Percentiles rank a stretch among this genome's conserved stretches.
phyloP scores from a whole-genome alignment of 2,113 vertebrate genomes.

The Psilopogon haemacephalus region DNA sequence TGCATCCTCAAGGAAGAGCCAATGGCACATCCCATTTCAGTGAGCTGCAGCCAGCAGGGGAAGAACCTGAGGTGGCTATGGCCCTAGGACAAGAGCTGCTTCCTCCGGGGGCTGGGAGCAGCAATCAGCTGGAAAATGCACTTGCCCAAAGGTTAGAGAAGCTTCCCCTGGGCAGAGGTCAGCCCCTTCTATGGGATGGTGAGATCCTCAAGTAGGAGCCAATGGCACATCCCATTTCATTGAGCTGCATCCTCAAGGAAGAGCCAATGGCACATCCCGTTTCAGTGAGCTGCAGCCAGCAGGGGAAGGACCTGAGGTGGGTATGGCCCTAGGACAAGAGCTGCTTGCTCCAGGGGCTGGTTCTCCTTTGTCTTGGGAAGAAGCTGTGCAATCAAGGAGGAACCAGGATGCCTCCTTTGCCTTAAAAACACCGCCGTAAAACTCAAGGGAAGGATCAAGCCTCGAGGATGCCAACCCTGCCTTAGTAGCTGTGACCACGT shows the following conservation, averaged over 20 bases:
- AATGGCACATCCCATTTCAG: not conserved
- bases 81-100: not conserved
- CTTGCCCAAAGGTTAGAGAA: slow-evolving; percentile 16
- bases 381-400: not conserved
- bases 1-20: not conserved
- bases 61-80: not conserved
- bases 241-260: not conserved
- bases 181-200: not conserved
- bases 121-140: slow-evolving; percentile 40
- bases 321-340: not conserved
- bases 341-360: not conserved
- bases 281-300: not conserved
- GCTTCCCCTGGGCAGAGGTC: rapidly evolving
- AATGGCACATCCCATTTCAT: not conserved
- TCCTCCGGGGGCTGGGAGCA: slow-evolving; percentile 11
- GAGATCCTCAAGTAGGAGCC: not conserved
- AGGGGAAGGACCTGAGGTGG: not conserved
- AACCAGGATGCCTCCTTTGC: slow-evolving; percentile 40
- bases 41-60: not conserved
- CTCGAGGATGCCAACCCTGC: slow-evolving; percentile 33
- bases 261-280: not conserved
- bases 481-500: slow-evolving; percentile 1
- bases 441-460: not conserved
- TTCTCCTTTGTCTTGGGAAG: not conserved
- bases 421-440: slow-evolving; percentile 33